These are phyloP conservation scores for Xiphorhynchus erythropygius DNA, from an alignment of 2,797 vertebrate genomes.

Conservation along the genomic window DNA sequence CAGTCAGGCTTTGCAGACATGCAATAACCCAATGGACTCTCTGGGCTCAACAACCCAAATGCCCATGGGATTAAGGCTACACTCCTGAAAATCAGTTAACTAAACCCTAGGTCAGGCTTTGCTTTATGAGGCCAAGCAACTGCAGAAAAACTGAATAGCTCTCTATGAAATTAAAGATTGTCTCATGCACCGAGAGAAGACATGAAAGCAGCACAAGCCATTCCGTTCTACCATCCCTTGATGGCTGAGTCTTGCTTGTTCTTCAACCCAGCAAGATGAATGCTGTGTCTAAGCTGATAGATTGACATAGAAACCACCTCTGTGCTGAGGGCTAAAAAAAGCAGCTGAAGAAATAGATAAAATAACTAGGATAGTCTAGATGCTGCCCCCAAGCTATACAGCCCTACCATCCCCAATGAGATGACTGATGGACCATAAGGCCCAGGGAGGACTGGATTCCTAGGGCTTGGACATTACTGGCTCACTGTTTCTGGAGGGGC, in stretches of 20 bases:
- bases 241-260: neutral
- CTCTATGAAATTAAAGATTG: neutral
- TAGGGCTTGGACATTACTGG: neutral
- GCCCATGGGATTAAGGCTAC: neutral
- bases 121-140: neutral
- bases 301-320: neutral
- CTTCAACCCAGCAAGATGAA: neutral
- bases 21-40: neutral
- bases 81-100: neutral
- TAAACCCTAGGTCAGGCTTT: neutral
- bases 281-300: neutral
- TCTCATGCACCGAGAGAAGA: neutral
- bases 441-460: neutral
- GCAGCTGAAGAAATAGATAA: constrained; percentile 9
- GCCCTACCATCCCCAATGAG: neutral
- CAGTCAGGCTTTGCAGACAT: neutral
- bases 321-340: neutral
- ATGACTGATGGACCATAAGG: neutral
- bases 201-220: neutral
- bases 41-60: neutral
- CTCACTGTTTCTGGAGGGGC: neutral
- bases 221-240: neutral
- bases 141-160: neutral
- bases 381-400: neutral
- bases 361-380: neutral